Evolutionary conservation across 2,113 vertebrate species (phyloP).

Genomic region (Gnathonemus longibarbis): DNA sequence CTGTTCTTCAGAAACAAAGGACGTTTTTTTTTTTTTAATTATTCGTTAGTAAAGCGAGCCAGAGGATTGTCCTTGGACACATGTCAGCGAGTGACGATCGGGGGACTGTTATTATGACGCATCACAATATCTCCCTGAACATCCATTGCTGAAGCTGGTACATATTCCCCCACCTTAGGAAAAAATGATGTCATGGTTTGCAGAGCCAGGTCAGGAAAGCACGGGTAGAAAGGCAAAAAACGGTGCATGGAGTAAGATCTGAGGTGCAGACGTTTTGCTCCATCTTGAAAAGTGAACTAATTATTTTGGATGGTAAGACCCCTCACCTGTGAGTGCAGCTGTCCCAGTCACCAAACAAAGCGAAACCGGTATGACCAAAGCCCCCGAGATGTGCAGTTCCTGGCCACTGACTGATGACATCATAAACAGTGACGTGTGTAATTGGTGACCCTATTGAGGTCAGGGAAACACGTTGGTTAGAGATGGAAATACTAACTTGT

Average conservation of each 20-base stretch:
- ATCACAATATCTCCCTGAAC: neutral
- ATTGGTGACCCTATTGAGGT: neutral
- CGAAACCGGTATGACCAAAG: neutral
- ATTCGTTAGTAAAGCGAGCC: slow-evolving; percentile 63
- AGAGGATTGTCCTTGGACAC: slow-evolving; percentile 69
- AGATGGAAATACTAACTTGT: neutral
- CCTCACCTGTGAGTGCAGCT: neutral
- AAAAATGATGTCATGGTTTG: neutral
- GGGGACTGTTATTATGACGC: neutral
- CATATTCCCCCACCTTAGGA: neutral
- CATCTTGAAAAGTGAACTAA: neutral
- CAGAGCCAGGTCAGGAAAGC: neutral
- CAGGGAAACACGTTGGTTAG: neutral
- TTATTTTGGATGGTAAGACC: neutral
- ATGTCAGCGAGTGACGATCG: slow-evolving; percentile 45
- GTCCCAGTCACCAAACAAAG: neutral
- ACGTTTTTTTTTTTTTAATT: slow-evolving; percentile 61
- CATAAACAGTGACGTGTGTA: neutral
- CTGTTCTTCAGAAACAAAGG: slow-evolving; percentile 61
- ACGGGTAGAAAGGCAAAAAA: neutral
- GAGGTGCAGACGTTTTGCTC: neutral
- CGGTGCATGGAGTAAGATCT: neutral
- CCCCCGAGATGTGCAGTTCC: neutral
- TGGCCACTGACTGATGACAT: neutral
- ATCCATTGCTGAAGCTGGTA: neutral